These are phyloP conservation scores for Drosophila leonis DNA, from an alignment of 2,888 invertebrate genomes.

Conservation along the genomic window DNA sequence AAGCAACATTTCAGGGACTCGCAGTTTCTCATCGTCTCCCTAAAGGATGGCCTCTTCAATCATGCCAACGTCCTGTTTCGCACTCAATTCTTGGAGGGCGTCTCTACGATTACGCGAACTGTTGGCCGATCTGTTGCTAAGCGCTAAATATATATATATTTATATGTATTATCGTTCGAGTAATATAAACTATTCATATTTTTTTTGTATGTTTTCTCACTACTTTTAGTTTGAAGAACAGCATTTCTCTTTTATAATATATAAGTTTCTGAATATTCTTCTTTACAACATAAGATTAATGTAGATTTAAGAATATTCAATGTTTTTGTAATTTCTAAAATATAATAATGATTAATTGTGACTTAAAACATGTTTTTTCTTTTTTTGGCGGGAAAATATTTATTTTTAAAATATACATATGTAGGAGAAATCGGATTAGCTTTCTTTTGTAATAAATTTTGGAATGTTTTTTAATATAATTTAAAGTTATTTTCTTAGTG, in stretches of 20 bases:
- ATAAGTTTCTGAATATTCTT: neutral
- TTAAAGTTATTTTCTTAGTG: neutral
- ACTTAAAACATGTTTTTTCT: neutral
- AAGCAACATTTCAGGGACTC: slow-evolving; percentile 95
- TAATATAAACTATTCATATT: neutral
- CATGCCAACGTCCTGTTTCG: slow-evolving; percentile 99
- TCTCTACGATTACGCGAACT: slow-evolving; percentile 93
- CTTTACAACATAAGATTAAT: neutral
- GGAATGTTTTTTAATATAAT: neutral
- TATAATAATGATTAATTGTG: neutral
- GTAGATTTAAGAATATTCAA: no score
- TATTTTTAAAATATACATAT: no score
- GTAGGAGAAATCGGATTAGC: no score
- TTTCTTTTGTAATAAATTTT: no score
- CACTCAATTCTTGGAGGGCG: slow-evolving; percentile 97
- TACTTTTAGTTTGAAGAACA: neutral
- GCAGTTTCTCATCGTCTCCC: slow-evolving; percentile 98
- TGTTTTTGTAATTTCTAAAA: neutral
- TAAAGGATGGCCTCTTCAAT: slow-evolving; percentile 99
- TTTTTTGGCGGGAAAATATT: neutral
- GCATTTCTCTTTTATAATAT: neutral
- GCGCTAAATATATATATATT: slow-evolving; percentile 11
- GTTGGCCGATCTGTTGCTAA: slow-evolving; percentile 75
- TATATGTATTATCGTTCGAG: neutral
- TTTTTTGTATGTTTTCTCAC: neutral